Base-by-base conservation (phyloP, 1,140 invertebrate genomes). In the Diorhabda elongata region DNA sequence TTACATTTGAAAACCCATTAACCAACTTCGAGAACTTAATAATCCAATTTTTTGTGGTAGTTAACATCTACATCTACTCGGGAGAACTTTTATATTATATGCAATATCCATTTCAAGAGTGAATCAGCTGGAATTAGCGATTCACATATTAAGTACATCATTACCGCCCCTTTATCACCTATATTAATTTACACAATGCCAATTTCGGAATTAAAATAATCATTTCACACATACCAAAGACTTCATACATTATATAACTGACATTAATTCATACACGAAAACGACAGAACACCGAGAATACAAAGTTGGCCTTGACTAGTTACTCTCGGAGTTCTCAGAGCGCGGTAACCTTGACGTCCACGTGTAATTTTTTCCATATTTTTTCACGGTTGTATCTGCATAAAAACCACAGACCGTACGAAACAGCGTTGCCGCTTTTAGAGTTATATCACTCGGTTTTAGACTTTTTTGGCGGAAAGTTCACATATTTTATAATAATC, bases 241-340 rank as follows among this genome's bases (percentile, higher is more conserved):
- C 8, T 44, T n/a, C 42, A 11, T 62, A 4, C 44, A 42, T 62
- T 62, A 62, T 44, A 62, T 62, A 62, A 62, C 44, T 11, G 3
- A 44, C 42, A 44, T 6, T 5, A 62, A 62, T 62, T 62, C 61
- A 44, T 62, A 62, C 44, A 44, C 61, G 9, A 62, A n/a, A 44
- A 44, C 42, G 7, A 62, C 42, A 42, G 42, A 42, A 44, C 42
- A 11, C 42, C 8, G 45, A 52, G 47, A 52, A 52, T 52, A 52
- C 47, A 52, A 52, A 52, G 42, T 44, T 62, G 61, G 61, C 61
- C 61, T 62, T 62, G 61, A 47, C 61, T 62, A 62, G 41, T 59
- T 42, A 59, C 58, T 59, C 58, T 59, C 26, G 41, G 58, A 59
- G 58, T 62, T 62, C 61, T 62, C 44, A 47, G 44, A 62, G 61